Base-by-base conservation (phyloP, 2,888 invertebrate genomes). In the Phoenoteleia sp. region DNA sequence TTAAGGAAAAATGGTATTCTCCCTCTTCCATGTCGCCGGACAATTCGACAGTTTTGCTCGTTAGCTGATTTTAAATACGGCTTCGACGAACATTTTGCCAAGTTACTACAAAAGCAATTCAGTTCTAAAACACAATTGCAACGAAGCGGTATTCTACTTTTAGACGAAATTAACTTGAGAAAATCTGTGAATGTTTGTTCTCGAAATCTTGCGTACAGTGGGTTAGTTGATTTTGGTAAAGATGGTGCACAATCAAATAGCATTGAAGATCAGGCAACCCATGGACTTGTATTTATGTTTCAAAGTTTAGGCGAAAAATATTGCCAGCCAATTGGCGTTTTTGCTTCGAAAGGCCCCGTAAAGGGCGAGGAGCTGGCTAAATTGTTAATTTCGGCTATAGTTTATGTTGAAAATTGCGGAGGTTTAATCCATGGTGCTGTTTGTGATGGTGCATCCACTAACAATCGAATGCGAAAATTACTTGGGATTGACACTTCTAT, bases 111-210 rank as follows among this genome's bases (percentile, higher is more conserved):
- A 45, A 82, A 66, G 29, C 49, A 76, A 9, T 86, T 87, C 47
- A 23, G 39, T 15, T 39, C 9, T 5, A 82, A 86, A 69, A 29
- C 29, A 3, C n/a, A 47, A 11, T 39, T 83, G 1, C 72, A 86
- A 33, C 77, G 83, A 0, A 69, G 75, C 52, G 85, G 87, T 0
- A 42, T 87, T 3, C 21, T 88, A 15, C 13, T 81, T 21, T n/a
- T 87, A 4, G 87, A 88, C 52, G 88, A 87, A 66, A 87, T 88
- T 2, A 80, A 79, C 39, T 42, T 86, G 11, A 60, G 87, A 15
- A 85, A 87, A 66, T 82, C 84, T 9, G 47, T 86, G 0, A 56
- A 64, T 25, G 85, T 88, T 13, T 71, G 60, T 11, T 64, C 85
- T 9, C 67, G 49, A 69, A 82, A 84, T 47, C 39, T 88, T 0